Base-by-base conservation (phyloP, 2,797 vertebrate genomes). In the Luscinia luscinia region DNA sequence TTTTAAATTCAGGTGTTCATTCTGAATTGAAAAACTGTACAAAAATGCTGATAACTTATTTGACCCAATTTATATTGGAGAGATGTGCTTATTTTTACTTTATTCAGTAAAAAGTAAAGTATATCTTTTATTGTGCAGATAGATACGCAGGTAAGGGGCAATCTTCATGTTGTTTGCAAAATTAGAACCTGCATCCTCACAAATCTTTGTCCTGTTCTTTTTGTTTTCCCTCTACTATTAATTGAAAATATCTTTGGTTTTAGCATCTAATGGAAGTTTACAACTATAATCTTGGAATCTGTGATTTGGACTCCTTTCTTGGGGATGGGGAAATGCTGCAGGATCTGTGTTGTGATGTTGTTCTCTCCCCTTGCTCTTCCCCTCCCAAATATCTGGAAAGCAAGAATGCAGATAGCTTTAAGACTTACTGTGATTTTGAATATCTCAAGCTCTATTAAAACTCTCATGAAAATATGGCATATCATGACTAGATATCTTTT, bases 311-410 rank as follows among this genome's bases (percentile, higher is more conserved):
- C 34, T 69, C 11, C 6, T 73, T 80, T 62, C 8, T 52, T 4
- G 2, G 36, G 8, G 5, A 4, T 48, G 9, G 28, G 28, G 12
- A 49, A 84, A 15, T 45, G 7, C 15, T 74, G 11, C 22, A 66
- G 24, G 6, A 4, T 2, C 6, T 17, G 7, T 27, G 22, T 43
- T 54, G 14, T 30, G 24, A 2, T 57, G 11, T 0, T 72, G 5
- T 21, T 79, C 21, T 57, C 11, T 55, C 16, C 1, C 6, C 10
- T 21, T 46, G 11, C 12, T 12, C 15, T 73, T 61, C 2, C 24
- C 23, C 46, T 48, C 46, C 46, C 23, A 24, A 24, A 48, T 48
- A 24, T 48, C 12, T 48, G 46, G 46, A 48, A 48, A 14, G 46
- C 46, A 24, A 48, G 46, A 48, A 24, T 48, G 23, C 46, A 48